Base-by-base conservation (phyloP, 2,797 vertebrate species). In the Eulemur albifrons region DNA sequence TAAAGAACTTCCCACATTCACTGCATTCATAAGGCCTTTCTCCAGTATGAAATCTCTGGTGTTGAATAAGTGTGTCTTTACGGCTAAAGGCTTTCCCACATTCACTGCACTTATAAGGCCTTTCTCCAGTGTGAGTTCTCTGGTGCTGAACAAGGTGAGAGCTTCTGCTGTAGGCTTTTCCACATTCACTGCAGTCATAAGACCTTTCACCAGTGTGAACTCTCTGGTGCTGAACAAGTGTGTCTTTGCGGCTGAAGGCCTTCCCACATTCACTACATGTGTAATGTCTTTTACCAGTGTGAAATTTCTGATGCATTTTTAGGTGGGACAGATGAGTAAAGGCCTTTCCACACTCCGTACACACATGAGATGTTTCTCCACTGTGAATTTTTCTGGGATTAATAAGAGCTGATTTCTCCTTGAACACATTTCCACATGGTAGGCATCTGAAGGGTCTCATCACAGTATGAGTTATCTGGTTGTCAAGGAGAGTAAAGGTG, bases 61-160 rank as follows among this genome's bases (percentile, higher is more conserved):
- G 97, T 73, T 97, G 95, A 20, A 96, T 73, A 10, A 97, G 97
- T 0, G 93, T 96, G 15, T 96, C 93, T 59, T 95, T 97, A 17
- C 90, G 93, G 57, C 94, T 84, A 7, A 96, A 97, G 84, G 96
- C 89, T 45, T 97, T 97, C 3, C 93, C 96, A 79, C 97, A 97
- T 2, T 96, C 91, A 0, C 8, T 65, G n/a, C 97, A 97, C 73
- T 57, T 40, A 30, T 95, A 97, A 57, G 96, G 94, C 25, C 92
- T 81, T 75, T 95, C 96, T 61, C 96, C 96, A 0, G 96, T 97
- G 88, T 97, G 96, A 23, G 86, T 69, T 69, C 94, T 88, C 96
- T 85, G 96, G 94, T 97, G 96, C n/a, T 97, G 96, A 15, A 92
- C 45, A 10, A 97, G 96, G 88, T 94, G 92, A 30, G 92, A 94